Evolutionary conservation across 2,113 vertebrate genomes (phyloP).

Genomic region (Bettongia penicillata): DNA sequence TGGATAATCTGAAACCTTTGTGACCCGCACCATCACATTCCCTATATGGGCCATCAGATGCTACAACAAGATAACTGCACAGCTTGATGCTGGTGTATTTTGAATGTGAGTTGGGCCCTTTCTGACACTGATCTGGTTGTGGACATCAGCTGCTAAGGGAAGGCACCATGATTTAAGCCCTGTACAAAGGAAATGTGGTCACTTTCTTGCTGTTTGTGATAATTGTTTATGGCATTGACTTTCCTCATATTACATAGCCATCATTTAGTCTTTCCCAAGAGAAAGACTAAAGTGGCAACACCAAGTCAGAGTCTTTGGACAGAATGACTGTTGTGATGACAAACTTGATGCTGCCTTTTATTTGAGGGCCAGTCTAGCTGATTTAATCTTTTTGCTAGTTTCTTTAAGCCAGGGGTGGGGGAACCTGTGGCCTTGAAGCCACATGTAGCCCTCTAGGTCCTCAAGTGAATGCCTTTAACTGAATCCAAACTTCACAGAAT

Average conservation of each 20-base stretch:
- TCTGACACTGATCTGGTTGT: constrained; percentile 4
- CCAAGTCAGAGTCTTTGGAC: background rate
- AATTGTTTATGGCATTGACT: background rate
- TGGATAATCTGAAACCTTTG: background rate
- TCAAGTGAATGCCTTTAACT: too few species aligned
- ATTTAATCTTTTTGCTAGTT: fast-evolving
- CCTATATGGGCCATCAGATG: background rate
- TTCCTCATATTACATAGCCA: background rate
- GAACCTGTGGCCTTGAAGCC: too few species aligned
- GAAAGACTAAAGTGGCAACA: background rate
- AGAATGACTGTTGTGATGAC: constrained; percentile 23
- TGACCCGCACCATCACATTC: background rate
- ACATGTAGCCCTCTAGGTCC: too few species aligned
- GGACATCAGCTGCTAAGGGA: constrained; percentile 8
- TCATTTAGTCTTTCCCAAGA: background rate
- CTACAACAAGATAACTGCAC: background rate
- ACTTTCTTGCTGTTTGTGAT: background rate
- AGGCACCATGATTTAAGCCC: constrained; percentile 18
- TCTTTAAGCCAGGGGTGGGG: background rate
- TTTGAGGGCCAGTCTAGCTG: background rate
- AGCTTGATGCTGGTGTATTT: constrained; percentile 32
- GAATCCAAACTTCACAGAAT: too few species aligned
- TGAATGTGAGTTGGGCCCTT: background rate
- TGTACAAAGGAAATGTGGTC: background rate
- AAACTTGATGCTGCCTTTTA: constrained; percentile 20